Percentiles rank a stretch among this genome's conserved stretches.
These are phyloP conservation scores for Lepus timidus DNA, from an alignment of 2,113 vertebrate genomes.

Conservation along the genomic window DNA sequence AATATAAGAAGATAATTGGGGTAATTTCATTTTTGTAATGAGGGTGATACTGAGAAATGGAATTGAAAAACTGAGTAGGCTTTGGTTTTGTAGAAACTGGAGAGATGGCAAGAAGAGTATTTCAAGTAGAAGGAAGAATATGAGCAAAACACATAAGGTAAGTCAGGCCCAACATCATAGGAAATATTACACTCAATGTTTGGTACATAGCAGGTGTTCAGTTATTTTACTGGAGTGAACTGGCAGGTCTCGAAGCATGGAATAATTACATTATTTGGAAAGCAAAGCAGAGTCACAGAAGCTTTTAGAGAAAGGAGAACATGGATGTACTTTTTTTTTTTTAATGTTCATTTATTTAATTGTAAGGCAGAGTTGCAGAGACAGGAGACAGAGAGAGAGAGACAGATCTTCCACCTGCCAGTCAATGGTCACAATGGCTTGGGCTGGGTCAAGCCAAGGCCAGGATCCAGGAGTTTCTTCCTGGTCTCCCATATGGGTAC, in stretches of 20 bases:
- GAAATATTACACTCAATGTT: constrained; percentile 4
- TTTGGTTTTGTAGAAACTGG: neutral
- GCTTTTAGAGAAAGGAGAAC: constrained; percentile 31
- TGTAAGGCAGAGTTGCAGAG: too few species aligned
- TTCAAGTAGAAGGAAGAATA: neutral
- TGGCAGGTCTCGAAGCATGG: neutral
- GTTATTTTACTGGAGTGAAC: neutral
- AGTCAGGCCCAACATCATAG: neutral
- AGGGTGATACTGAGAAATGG: constrained; percentile 23
- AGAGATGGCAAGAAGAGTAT: neutral
- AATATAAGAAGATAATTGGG: neutral
- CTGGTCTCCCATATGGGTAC: too few species aligned
- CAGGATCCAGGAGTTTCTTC: too few species aligned
- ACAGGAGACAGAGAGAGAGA: too few species aligned
- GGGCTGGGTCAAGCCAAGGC: too few species aligned
- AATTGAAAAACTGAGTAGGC: neutral
- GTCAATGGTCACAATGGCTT: too few species aligned
- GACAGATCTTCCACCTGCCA: too few species aligned
- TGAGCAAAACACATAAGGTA: neutral
- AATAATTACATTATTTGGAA: constrained; percentile 37
- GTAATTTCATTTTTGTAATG: constrained; percentile 14
- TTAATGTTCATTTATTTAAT: too few species aligned
- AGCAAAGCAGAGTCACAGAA: neutral
- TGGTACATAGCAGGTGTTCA: neutral
- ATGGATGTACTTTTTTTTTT: neutral